These are phyloP conservation scores for Ceratina japonica DNA, from an alignment of 1,140 invertebrate genomes.

Conservation along the genomic window DNA sequence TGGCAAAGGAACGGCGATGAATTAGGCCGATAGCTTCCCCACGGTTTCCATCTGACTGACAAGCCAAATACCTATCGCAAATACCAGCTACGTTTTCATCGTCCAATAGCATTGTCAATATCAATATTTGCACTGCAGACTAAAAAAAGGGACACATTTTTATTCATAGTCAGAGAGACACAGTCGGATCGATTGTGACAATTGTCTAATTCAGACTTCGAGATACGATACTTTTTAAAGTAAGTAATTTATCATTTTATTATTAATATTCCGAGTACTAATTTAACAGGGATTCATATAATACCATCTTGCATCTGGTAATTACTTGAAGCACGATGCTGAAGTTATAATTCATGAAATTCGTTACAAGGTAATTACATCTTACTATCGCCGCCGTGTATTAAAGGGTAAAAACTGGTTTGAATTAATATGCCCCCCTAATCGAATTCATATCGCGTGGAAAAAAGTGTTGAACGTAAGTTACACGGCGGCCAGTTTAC, in stretches of 20 bases:
- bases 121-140: too few relatives aligned
- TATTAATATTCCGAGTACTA: background rate
- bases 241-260: too few relatives aligned
- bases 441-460: too few relatives aligned
- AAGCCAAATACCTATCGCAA: conserved; percentile 51
- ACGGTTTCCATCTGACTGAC: conserved; percentile 26
- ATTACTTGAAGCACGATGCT: too few relatives aligned
- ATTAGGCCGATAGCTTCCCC: conserved; percentile 46
- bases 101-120: too few relatives aligned
- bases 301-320: background rate
- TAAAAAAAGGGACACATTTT: too few relatives aligned
- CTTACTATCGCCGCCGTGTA: too few relatives aligned
- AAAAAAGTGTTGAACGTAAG: background rate
- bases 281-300: background rate
- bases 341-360: background rate
- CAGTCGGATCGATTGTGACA: too few relatives aligned
- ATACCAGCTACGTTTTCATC: conserved; percentile 3
- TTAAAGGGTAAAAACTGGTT: background rate
- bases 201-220: too few relatives aligned
- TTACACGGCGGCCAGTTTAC: conserved; percentile 20
- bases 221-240: too few relatives aligned
- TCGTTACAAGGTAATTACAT: too few relatives aligned
- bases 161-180: too few relatives aligned
- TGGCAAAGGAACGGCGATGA: conserved; percentile 16
- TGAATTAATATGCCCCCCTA: background rate